These are phyloP conservation scores for Hippocampus barbouri DNA, from an alignment of 2,113 vertebrate genomes.

Conservation along the genomic window DNA sequence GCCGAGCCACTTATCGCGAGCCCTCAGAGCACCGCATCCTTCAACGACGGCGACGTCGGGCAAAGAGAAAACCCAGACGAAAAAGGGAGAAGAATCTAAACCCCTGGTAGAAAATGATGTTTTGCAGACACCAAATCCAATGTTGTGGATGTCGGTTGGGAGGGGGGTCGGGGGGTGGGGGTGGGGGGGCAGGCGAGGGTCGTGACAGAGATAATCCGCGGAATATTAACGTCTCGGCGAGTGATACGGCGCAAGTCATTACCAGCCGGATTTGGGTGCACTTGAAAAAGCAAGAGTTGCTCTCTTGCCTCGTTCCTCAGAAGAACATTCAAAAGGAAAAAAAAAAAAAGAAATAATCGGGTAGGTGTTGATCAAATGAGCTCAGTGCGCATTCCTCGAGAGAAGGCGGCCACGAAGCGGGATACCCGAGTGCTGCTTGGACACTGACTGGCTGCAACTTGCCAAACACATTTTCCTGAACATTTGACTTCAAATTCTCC, in stretches of 20 bases:
- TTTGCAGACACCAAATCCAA: neutral
- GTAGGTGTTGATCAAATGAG: neutral
- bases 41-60: conserved; percentile 20
- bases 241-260: conserved; percentile 13
- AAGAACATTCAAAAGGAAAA: neutral
- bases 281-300: conserved; percentile 11
- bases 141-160: neutral
- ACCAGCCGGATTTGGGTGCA: neutral
- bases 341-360: neutral
- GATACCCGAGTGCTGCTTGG: too few relatives aligned
- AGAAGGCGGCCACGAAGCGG: too few relatives aligned
- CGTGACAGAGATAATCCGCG: conserved; percentile 13
- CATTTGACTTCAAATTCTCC: too few relatives aligned
- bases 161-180: neutral
- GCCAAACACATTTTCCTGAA: too few relatives aligned
- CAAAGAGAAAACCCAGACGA: conserved; percentile 27
- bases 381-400: too few relatives aligned
- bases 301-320: neutral
- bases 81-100: conserved; percentile 11
- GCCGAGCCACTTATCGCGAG: conserved; percentile 57
- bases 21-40: conserved; percentile 48
- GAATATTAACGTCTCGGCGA: conserved; percentile 10
- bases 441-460: too few relatives aligned
- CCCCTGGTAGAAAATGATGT: conserved; percentile 13
- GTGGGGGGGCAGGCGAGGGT: neutral